These are phyloP conservation scores for Takifugu ocellatus DNA, from an alignment of 2,797 vertebrate species.

Conservation along the genomic window DNA sequence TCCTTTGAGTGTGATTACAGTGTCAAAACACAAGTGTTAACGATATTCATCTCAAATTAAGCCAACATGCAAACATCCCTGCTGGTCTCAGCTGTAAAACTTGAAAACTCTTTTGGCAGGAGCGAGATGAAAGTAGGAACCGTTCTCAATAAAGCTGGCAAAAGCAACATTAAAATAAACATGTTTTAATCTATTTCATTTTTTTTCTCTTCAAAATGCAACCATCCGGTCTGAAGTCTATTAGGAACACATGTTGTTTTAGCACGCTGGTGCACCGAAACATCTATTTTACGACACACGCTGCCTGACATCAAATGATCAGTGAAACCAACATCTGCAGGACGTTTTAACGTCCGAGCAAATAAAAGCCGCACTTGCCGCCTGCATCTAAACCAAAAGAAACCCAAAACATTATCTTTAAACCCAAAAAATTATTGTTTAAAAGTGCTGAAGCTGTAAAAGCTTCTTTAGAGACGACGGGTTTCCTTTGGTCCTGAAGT, in stretches of 20 bases:
- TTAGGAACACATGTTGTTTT: slow-evolving; percentile 27
- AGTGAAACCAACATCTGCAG: slow-evolving; percentile 66
- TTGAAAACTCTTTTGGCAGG: too few relatives aligned
- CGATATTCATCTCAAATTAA: too few relatives aligned
- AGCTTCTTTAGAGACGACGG: slow-evolving; percentile 34
- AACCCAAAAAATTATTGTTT: slow-evolving; percentile 57
- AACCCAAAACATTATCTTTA: slow-evolving; percentile 51
- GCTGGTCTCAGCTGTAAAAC: too few relatives aligned
- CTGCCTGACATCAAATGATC: slow-evolving; percentile 50
- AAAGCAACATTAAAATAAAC: slow-evolving; percentile 6
- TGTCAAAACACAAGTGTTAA: too few relatives aligned
- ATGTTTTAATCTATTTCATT: too few relatives aligned
- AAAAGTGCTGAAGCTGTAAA: slow-evolving; percentile 51
- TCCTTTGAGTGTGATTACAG: too few relatives aligned
- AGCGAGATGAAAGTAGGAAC: too few relatives aligned
- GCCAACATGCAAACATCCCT: too few relatives aligned
- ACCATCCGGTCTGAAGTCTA: slow-evolving; percentile 17
- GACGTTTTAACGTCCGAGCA: slow-evolving; percentile 51
- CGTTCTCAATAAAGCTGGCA: neutral
- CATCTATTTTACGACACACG: slow-evolving; percentile 41
- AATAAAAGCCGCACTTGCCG: slow-evolving; percentile 61
- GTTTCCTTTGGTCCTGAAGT: slow-evolving; percentile 18
- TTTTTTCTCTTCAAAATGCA: slow-evolving; percentile 5
- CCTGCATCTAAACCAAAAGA: slow-evolving; percentile 24
- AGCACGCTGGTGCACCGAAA: slow-evolving; percentile 37